A percentile compares a stretch with the other conserved stretches of the same genome.
phyloP scores from a whole-genome alignment of 2,113 vertebrate species.

The Heterocephalus glaber region DNA sequence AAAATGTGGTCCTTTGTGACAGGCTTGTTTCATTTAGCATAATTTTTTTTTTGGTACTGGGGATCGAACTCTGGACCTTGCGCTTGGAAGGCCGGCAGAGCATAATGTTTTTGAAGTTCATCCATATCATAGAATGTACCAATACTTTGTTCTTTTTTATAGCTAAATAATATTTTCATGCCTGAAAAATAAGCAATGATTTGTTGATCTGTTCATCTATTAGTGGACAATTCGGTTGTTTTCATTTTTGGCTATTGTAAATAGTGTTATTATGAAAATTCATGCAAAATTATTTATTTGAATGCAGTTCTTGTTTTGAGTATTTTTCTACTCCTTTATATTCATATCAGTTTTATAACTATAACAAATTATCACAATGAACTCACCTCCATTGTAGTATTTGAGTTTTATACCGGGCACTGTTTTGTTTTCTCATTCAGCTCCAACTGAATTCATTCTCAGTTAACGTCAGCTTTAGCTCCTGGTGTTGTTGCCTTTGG shows the following conservation, averaged over 20 bases:
- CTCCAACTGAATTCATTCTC: too few relatives aligned
- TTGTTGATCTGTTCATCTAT: not conserved
- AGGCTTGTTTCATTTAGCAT: not conserved
- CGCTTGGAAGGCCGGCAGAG: too few relatives aligned
- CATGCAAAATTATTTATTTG: not conserved
- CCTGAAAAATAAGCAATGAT: not conserved
- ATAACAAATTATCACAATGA: not conserved
- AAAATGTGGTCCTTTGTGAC: not conserved
- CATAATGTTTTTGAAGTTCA: not conserved
- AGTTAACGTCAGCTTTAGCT: not conserved
- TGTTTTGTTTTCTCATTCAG: not conserved
- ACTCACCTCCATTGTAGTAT: not conserved
- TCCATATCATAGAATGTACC: not conserved
- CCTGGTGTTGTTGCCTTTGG: not conserved
- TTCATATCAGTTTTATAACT: not conserved
- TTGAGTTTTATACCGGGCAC: not conserved
- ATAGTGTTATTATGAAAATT: not conserved
- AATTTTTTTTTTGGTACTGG: too few relatives aligned
- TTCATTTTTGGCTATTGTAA: not conserved
- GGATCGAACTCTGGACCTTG: too few relatives aligned
- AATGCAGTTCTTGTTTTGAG: slow-evolving; percentile 4
- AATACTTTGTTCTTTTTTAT: not conserved
- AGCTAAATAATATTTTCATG: not conserved
- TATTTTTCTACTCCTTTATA: not conserved
- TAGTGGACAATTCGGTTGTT: not conserved